A percentile compares a stretch with the other conserved stretches of the same genome.
phyloP scores from a whole-genome alignment of 2,113 vertebrate genomes.

The Ondatra zibethicus region DNA sequence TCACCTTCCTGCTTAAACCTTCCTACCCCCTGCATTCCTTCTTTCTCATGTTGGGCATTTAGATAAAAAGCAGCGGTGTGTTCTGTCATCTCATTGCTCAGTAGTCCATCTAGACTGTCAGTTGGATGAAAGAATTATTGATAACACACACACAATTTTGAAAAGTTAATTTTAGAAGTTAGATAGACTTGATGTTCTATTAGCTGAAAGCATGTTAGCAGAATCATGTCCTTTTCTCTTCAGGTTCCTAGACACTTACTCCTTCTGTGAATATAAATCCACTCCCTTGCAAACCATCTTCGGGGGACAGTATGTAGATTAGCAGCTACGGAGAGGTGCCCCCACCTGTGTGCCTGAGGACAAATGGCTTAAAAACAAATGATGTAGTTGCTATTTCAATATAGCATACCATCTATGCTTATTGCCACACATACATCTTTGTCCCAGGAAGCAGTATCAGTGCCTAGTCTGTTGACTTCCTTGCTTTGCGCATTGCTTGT shows the following conservation, averaged over 20 bases:
- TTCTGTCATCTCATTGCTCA: not conserved
- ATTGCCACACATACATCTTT: not conserved
- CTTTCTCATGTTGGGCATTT: not conserved
- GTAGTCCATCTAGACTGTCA: not conserved
- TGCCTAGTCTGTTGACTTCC: constrained; percentile 41
- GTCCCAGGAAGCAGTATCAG: not conserved
- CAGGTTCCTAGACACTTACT: not conserved
- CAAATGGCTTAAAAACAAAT: not conserved
- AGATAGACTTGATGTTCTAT: not conserved
- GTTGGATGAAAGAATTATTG: not conserved
- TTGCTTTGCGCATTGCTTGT: constrained; percentile 43
- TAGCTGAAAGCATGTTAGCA: not conserved
- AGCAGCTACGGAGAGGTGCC: not conserved
- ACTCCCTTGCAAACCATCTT: too few relatives aligned
- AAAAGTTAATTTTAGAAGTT: not conserved
- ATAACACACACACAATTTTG: not conserved
- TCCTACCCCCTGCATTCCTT: not conserved
- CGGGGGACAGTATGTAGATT: not conserved
- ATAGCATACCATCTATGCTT: not conserved
- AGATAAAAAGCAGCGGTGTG: not conserved
- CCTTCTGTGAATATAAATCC: not conserved
- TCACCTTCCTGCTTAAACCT: not conserved
- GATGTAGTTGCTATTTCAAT: not conserved
- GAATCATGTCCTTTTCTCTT: not conserved
- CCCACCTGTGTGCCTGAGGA: not conserved